Conservation (phyloP, 2,797 vertebrate species). For the Poecilia picta region DNA sequence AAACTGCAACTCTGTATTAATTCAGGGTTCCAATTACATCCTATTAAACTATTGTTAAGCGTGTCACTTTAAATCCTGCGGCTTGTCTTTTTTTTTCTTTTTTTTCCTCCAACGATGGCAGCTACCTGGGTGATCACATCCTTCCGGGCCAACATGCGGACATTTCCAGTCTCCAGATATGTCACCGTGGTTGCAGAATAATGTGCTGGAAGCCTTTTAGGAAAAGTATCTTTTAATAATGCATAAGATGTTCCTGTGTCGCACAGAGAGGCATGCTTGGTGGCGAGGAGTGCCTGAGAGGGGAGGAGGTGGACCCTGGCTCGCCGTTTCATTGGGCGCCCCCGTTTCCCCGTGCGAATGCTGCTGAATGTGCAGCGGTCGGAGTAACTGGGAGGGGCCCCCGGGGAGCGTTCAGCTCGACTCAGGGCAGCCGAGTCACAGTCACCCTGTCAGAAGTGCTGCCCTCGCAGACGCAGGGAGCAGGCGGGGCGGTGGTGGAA, state of each 20-base stretch:
- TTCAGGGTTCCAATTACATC: neutral
- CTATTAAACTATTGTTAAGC: neutral
- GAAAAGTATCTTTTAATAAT: conserved; percentile 84
- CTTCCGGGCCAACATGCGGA: conserved; percentile 64
- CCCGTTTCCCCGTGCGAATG: neutral
- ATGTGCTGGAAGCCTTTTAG: conserved; percentile 80
- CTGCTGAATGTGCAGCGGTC: conserved; percentile 36
- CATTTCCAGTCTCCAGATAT: conserved; percentile 71
- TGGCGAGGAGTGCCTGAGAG: conserved; percentile 33
- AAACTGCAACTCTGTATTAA: neutral
- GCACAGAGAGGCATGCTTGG: conserved; percentile 63
- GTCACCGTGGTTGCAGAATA: conserved; percentile 76
- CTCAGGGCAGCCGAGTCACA: conserved; percentile 66
- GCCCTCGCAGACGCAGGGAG: conserved; percentile 44
- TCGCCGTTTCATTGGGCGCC: conserved; percentile 50
- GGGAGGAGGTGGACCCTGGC: conserved; percentile 42
- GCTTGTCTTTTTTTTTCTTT: neutral
- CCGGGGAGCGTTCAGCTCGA: conserved; percentile 55
- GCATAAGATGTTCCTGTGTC: conserved; percentile 77
- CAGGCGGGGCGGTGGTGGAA: conserved; percentile 18
- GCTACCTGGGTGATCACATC: conserved; percentile 55
- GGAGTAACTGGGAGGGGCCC: conserved; percentile 58
- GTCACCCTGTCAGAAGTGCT: conserved; percentile 74
- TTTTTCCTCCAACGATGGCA: conserved; percentile 9
- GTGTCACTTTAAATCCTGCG: neutral